phyloP scores from a whole-genome alignment of 2,113 vertebrate genomes.

The Podilymbus podiceps region DNA sequence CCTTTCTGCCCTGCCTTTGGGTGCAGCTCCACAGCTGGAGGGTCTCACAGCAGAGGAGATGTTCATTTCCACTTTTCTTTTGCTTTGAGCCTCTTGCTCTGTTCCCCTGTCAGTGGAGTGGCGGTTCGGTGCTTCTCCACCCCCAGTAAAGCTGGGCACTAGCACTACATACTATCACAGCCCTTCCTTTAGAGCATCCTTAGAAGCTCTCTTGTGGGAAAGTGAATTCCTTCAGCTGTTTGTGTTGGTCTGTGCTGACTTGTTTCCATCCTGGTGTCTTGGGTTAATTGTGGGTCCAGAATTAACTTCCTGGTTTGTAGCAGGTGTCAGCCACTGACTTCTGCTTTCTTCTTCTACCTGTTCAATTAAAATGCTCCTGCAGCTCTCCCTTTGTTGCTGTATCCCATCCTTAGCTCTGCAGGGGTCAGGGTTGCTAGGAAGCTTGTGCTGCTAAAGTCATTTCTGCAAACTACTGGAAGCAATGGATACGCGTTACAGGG shows the following conservation, averaged over 20 bases:
- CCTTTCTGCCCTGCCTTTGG: not conserved
- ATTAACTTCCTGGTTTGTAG: conserved; percentile 14
- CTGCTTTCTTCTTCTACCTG: not conserved
- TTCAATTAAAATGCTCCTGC: conserved; percentile 24
- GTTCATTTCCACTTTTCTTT: conserved; percentile 13
- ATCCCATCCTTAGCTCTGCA: conserved; percentile 13
- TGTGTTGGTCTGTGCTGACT: conserved; percentile 32
- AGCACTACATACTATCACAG: conserved; percentile 23
- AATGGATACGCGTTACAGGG: not conserved
- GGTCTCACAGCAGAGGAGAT: not conserved
- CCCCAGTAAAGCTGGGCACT: not conserved
- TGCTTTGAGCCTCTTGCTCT: not conserved
- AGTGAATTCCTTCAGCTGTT: conserved; percentile 43
- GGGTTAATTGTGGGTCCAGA: conserved; percentile 35
- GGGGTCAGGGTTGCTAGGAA: conserved; percentile 9
- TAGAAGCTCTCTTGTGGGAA: conserved; percentile 46
- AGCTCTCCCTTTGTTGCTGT: conserved; percentile 5
- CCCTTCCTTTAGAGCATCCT: conserved; percentile 11
- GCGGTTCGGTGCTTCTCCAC: conserved; percentile 21
- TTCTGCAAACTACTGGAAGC: not conserved
- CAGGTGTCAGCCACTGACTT: conserved; percentile 19
- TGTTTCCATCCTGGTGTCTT: not conserved
- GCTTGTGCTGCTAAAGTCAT: not conserved
- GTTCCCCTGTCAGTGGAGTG: conserved; percentile 14
- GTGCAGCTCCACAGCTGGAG: not conserved